These are phyloP conservation scores for Idaea aversata DNA, from an alignment of 2,888 invertebrate genomes.

Conservation along the genomic window DNA sequence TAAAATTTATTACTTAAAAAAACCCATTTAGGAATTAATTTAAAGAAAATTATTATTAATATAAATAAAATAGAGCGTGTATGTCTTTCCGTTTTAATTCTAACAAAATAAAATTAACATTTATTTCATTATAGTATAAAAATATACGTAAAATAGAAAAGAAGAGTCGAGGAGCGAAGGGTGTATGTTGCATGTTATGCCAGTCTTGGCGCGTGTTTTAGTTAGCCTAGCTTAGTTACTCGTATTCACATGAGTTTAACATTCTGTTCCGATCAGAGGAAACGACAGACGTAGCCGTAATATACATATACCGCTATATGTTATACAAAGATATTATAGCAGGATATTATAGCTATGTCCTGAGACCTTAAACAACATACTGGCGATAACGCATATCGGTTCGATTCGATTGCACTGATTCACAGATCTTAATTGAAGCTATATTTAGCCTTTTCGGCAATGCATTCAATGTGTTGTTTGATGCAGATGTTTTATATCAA, in stretches of 20 bases:
- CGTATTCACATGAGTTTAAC: background rate
- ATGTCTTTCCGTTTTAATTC: constrained; percentile 80
- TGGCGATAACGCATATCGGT: too few relatives aligned
- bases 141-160: constrained; percentile 78
- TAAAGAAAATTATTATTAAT: constrained; percentile 47
- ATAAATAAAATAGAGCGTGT: constrained; percentile 69
- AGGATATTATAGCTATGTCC: too few relatives aligned
- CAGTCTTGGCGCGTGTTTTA: background rate
- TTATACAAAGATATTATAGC: too few relatives aligned
- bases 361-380: too few relatives aligned
- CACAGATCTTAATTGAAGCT: too few relatives aligned
- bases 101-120: constrained; percentile 79
- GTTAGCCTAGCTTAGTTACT: background rate
- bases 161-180: constrained; percentile 16
- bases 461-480: too few relatives aligned
- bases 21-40: constrained; percentile 65
- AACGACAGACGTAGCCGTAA: too few relatives aligned
- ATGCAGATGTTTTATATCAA: too few relatives aligned
- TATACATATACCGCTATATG: too few relatives aligned
- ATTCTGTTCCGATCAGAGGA: background rate
- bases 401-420: too few relatives aligned
- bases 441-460: too few relatives aligned
- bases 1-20: constrained; percentile 69
- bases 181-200: background rate
- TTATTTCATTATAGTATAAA: constrained; percentile 78